Percentiles rank a stretch among this genome's conserved stretches.
Conservation (phyloP, 2,113 vertebrate species). For the Aix galericulata region DNA sequence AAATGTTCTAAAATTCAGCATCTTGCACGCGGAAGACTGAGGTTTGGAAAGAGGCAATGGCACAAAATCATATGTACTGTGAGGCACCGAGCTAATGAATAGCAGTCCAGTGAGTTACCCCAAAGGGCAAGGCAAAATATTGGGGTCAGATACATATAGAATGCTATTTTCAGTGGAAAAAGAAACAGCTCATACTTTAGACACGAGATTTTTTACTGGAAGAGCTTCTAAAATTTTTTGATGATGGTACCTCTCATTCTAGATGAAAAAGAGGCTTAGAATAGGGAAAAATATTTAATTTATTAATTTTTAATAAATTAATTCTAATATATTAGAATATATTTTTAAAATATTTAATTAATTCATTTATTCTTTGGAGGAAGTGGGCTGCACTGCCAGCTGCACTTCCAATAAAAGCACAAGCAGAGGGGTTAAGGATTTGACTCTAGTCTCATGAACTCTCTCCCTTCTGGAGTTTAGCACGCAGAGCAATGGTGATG, state of each 20-base stretch:
- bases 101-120: background rate
- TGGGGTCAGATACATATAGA: background rate
- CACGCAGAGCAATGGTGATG: background rate
- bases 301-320: too few species aligned
- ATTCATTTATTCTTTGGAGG: background rate
- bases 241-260: background rate
- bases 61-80: background rate
- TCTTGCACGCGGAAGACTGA: background rate
- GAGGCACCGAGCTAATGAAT: background rate
- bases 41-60: background rate
- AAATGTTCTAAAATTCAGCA: background rate
- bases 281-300: background rate
- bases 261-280: accelerated
- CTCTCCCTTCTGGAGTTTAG: background rate
- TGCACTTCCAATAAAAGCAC: background rate
- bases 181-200: background rate
- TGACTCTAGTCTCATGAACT: background rate
- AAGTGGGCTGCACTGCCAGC: background rate
- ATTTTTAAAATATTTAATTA: too few species aligned
- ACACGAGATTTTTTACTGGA: background rate
- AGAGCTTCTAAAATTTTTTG: background rate
- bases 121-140: background rate
- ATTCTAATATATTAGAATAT: too few species aligned
- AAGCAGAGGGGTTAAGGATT: background rate
- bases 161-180: background rate